Evolutionary conservation across 2,888 invertebrate species (phyloP).

Genomic region (Luffia ferchaultella): DNA sequence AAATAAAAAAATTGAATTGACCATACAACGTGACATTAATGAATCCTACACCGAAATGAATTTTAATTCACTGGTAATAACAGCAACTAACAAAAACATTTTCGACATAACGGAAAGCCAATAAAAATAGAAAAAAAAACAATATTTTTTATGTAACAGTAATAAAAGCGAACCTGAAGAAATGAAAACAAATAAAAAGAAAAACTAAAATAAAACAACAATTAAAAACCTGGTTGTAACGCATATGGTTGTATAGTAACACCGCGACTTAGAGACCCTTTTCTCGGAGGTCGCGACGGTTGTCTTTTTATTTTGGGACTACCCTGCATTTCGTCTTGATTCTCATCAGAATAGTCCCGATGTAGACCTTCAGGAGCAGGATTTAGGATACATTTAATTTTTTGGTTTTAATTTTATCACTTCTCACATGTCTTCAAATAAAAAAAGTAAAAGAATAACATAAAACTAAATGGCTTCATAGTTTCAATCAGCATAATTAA

Average conservation of each 20-base stretch:
- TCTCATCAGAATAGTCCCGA: constrained; percentile 85
- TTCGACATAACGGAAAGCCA: neutral
- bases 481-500: too few relatives aligned
- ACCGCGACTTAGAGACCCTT: constrained; percentile 74
- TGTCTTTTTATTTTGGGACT: constrained; percentile 51
- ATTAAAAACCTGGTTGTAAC: constrained; percentile 41
- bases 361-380: constrained; percentile 82
- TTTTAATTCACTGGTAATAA: too few relatives aligned
- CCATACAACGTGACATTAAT: neutral
- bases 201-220: neutral
- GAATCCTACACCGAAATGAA: neutral
- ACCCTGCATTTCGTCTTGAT: constrained; percentile 38
- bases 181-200: constrained; percentile 8
- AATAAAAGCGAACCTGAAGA: neutral
- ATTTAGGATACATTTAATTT: constrained; percentile 5
- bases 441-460: too few relatives aligned
- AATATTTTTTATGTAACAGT: neutral
- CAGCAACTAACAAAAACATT: neutral
- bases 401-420: constrained; percentile 6
- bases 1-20: neutral
- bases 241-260: constrained; percentile 46
- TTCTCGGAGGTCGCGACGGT: constrained; percentile 78
- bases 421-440: neutral
- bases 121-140: neutral
- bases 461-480: too few relatives aligned